These are phyloP conservation scores for Lynx canadensis DNA, from an alignment of 2,113 vertebrate species.

Conservation along the genomic window DNA sequence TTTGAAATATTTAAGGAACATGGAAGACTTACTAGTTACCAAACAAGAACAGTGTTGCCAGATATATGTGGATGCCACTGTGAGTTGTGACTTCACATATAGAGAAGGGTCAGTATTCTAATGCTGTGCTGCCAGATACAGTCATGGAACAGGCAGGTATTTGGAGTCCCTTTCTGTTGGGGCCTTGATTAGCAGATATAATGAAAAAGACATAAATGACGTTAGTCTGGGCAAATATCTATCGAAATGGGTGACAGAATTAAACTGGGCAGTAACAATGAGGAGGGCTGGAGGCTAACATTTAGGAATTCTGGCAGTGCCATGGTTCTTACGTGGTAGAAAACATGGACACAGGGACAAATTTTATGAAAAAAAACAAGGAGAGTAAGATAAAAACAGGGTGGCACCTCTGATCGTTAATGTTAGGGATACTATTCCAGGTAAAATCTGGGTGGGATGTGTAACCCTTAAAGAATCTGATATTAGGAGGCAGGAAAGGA, in stretches of 20 bases:
- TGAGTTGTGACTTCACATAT: no score
- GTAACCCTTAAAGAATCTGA: neutral
- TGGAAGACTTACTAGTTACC: neutral
- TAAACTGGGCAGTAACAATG: neutral
- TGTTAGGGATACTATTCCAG: neutral
- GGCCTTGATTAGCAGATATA: neutral
- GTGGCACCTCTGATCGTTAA: neutral
- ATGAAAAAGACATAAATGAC: neutral
- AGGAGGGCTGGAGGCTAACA: neutral
- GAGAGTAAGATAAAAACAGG: neutral
- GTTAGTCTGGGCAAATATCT: neutral
- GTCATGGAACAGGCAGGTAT: neutral
- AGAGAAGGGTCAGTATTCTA: no score
- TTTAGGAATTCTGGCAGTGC: neutral
- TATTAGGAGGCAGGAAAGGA: neutral
- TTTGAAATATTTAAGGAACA: neutral
- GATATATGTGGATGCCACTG: neutral
- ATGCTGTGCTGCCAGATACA: neutral
- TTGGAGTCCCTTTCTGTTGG: neutral
- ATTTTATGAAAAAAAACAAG: neutral
- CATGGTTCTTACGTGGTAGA: no score
- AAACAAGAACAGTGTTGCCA: neutral
- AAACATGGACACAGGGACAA: fast-evolving
- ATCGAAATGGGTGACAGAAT: no score
- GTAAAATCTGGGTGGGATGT: neutral